Evolutionary conservation across 2,888 invertebrate genomes (phyloP).

Genomic region (Lepidocyrtoides sp.): DNA sequence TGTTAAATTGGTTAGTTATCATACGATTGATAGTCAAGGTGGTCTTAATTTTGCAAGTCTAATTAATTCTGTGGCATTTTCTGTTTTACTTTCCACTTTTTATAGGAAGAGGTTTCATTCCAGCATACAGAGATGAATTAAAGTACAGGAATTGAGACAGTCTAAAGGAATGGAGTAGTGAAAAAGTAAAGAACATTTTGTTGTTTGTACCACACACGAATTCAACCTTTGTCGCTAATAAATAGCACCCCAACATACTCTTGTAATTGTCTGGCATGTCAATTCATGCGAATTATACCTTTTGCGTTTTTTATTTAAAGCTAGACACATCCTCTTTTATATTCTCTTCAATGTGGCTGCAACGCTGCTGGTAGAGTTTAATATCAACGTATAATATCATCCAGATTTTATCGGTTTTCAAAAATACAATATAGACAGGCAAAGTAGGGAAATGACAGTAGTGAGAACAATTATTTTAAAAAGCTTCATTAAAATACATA

Average conservation of each 20-base stretch:
- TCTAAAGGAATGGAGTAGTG: no score
- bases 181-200: not conserved
- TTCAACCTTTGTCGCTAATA: conserved; percentile 49
- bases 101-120: not conserved
- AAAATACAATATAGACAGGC: not conserved
- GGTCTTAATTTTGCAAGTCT: conserved; percentile 61
- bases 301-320: not conserved
- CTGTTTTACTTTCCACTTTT: not conserved
- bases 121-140: no score
- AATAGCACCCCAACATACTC: conserved; percentile 9
- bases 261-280: conserved; percentile 53
- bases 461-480: conserved; percentile 4
- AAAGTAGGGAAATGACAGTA: conserved; percentile 1
- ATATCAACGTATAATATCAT: not conserved
- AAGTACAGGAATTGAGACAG: no score
- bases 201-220: conserved; percentile 46
- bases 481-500: conserved; percentile 32
- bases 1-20: conserved; percentile 46
- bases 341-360: not conserved
- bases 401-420: not conserved
- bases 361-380: no score
- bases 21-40: conserved; percentile 25
- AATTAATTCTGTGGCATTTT: conserved; percentile 8
- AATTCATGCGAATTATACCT: conserved; percentile 55
- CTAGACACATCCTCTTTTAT: not conserved